Evolutionary conservation across 2,113 vertebrate genomes (phyloP).

Genomic region (Eolophus roseicapilla): DNA sequence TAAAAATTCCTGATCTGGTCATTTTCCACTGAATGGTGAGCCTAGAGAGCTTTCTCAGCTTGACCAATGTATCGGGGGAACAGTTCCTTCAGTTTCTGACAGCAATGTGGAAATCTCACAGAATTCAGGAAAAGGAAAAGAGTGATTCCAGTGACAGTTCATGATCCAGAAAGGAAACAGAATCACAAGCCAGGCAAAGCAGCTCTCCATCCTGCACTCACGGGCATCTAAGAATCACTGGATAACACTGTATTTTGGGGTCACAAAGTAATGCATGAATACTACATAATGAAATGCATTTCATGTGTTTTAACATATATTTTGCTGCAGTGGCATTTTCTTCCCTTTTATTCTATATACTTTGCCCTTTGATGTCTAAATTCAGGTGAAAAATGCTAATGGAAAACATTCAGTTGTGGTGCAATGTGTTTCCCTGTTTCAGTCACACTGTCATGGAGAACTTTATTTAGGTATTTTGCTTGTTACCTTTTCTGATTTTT

Average conservation of each 20-base stretch:
- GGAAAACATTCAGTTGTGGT: neutral
- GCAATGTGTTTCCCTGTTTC: neutral
- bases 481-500: neutral
- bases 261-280: neutral
- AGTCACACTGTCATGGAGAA: neutral
- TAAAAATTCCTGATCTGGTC: neutral
- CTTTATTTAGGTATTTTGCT: neutral
- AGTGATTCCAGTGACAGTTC: neutral
- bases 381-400: neutral
- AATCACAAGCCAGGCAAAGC: neutral
- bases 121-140: neutral
- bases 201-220: neutral
- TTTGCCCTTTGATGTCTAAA: neutral
- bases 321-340: neutral
- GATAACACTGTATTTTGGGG: neutral
- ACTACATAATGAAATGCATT: neutral
- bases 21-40: neutral
- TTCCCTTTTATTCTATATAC: neutral
- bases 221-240: neutral
- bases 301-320: rapidly evolving
- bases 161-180: neutral
- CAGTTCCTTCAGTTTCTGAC: neutral
- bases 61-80: neutral
- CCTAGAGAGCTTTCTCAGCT: neutral
- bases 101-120: neutral